These are phyloP conservation scores for Apodemia mormo DNA, from an alignment of 2,888 invertebrate species.

Conservation along the genomic window DNA sequence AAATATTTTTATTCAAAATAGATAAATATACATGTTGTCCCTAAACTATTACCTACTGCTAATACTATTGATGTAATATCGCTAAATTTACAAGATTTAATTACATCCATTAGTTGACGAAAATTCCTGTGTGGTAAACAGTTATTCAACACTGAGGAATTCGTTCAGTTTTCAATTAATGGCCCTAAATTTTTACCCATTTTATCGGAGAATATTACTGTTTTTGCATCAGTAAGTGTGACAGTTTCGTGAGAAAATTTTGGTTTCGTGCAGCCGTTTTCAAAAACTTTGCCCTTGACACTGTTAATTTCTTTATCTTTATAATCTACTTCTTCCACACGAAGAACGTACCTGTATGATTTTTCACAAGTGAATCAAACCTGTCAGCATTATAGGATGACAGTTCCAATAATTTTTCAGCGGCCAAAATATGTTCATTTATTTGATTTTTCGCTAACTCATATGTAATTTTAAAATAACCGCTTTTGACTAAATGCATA, in stretches of 20 bases:
- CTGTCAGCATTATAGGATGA: not conserved
- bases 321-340: too few species aligned
- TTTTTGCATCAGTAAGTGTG: too few species aligned
- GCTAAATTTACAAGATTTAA: not conserved
- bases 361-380: not conserved
- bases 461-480: too few species aligned
- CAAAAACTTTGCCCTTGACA: too few species aligned
- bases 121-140: not conserved
- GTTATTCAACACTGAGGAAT: not conserved
- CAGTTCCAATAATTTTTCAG: not conserved
- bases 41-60: conserved; percentile 5
- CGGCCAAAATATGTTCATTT: not conserved
- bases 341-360: too few species aligned
- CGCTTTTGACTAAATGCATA: too few species aligned
- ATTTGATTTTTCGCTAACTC: not conserved
- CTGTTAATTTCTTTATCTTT: too few species aligned
- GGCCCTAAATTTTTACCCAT: too few species aligned
- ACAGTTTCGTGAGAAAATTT: too few species aligned
- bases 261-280: too few species aligned
- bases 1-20: too few species aligned
- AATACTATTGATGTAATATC: not conserved
- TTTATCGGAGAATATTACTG: too few species aligned
- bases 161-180: not conserved
- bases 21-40: not conserved
- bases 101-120: not conserved